Evolutionary conservation across 1,140 invertebrate species (phyloP).

Genomic region (Leptopilina clavipes): DNA sequence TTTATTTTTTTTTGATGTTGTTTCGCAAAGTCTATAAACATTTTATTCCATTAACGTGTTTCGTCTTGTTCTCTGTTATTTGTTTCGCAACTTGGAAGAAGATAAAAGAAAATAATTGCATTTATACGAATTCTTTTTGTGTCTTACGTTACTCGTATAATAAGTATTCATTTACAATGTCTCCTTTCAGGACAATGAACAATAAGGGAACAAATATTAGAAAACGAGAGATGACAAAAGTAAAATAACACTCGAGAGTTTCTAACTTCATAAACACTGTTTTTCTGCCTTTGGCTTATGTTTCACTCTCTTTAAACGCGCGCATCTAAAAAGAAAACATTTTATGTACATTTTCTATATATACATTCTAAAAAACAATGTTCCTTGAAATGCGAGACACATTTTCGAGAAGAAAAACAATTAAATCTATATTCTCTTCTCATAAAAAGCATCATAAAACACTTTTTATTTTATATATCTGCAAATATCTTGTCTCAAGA

Average conservation of each 20-base stretch:
- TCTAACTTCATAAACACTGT: slow-evolving; percentile 18
- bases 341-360: background rate
- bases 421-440: slow-evolving; percentile 8
- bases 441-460: slow-evolving; percentile 11
- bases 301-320: background rate
- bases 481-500: background rate
- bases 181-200: background rate
- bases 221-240: background rate
- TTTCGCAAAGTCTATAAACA: no score
- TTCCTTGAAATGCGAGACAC: background rate
- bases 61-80: no score
- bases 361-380: slow-evolving; percentile 15
- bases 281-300: slow-evolving; percentile 7
- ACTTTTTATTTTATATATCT: slow-evolving; percentile 16
- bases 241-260: slow-evolving; percentile 4
- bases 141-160: background rate
- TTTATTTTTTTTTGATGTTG: no score
- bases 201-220: background rate
- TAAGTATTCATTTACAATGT: background rate
- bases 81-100: no score
- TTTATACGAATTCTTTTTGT: background rate
- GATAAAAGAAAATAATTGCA: background rate
- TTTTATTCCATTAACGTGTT: no score
- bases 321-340: background rate
- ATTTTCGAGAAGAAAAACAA: slow-evolving; percentile 9